Evolutionary conservation across 2,113 vertebrate genomes (phyloP).

Genomic region (Natator depressus): DNA sequence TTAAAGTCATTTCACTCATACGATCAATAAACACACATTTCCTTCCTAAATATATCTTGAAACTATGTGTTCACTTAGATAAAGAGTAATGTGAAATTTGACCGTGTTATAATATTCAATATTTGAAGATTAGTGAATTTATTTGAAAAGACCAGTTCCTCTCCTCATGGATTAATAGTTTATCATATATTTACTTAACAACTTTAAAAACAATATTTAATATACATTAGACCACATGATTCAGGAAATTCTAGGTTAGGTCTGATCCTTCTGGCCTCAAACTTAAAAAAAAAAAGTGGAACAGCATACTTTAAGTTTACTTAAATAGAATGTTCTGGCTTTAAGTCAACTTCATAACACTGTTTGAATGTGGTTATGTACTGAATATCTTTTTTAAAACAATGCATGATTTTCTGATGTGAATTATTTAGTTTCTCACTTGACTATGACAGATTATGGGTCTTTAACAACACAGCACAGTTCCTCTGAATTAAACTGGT

Average conservation of each 20-base stretch:
- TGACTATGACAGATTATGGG: neutral
- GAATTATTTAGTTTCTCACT: neutral
- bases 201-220: constrained; percentile 9
- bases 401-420: neutral
- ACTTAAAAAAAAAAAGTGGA: neutral
- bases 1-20: constrained; percentile 64
- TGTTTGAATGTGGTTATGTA: neutral
- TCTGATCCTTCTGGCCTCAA: neutral
- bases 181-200: constrained; percentile 18
- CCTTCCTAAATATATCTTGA: constrained; percentile 66
- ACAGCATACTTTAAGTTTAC: neutral
- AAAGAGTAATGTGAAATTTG: constrained; percentile 58
- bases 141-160: constrained; percentile 47
- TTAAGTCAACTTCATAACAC: neutral
- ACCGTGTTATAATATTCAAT: constrained; percentile 49
- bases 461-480: neutral
- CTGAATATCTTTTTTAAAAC: neutral
- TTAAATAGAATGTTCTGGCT: neutral
- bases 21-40: constrained; percentile 76
- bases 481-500: neutral
- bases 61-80: constrained; percentile 60
- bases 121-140: constrained; percentile 51
- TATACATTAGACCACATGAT: neutral
- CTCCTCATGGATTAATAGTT: constrained; percentile 54
- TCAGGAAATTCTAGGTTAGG: neutral